A percentile compares a stretch with the other conserved stretches of the same genome.
phyloP scores from a whole-genome alignment of 2,113 vertebrate species.

The Noturus placidus region DNA sequence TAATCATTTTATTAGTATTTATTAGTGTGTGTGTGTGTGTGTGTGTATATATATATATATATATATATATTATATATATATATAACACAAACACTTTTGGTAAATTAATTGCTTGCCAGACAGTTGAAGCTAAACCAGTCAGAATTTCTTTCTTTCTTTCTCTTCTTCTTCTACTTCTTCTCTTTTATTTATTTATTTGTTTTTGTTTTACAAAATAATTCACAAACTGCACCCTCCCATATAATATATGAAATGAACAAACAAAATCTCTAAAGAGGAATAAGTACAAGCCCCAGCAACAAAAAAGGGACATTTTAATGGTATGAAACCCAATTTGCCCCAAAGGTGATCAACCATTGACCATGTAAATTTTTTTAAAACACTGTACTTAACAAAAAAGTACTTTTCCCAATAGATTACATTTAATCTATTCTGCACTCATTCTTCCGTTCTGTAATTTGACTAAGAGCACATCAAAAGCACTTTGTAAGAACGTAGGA shows the following conservation, averaged over 20 bases:
- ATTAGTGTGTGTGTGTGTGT: too few relatives aligned
- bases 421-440: conserved; percentile 1
- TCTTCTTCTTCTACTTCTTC: too few relatives aligned
- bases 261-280: neutral
- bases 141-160: neutral
- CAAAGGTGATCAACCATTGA: neutral
- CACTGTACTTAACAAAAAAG: neutral
- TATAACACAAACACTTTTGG: too few relatives aligned
- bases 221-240: neutral
- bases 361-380: neutral
- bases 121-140: neutral
- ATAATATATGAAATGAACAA: neutral
- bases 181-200: neutral
- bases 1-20: too few relatives aligned
- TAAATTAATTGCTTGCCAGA: neutral
- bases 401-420: neutral
- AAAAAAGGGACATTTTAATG: neutral
- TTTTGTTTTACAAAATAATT: neutral
- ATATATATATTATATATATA: too few relatives aligned
- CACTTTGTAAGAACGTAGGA: conserved; percentile 24
- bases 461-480: conserved; percentile 45
- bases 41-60: too few relatives aligned
- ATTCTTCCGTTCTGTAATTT: conserved; percentile 35
- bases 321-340: neutral
- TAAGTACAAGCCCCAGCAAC: neutral